Evolutionary conservation across 53 echinoderm and acorn worm species (phyloP), one percentile per base, ranked within the genome.

Genomic region (Holothuria scabra): DNA sequence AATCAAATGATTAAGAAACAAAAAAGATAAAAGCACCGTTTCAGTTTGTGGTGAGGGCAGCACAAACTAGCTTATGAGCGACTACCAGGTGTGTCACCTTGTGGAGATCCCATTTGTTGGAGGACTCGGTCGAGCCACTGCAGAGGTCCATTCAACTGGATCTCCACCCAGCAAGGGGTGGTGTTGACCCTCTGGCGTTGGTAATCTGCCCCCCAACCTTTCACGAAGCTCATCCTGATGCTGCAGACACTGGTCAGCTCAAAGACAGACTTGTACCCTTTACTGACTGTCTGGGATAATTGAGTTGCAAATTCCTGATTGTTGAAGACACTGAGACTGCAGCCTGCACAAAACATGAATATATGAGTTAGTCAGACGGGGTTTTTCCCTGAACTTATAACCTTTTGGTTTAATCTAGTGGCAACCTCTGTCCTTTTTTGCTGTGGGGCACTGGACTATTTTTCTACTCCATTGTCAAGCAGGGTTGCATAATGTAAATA

Each of bases 201-300:
- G 85, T 93, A 93, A 65, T 93, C 93, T 5, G 93, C 93, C 16
- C 93, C 93, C 93, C 93, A 93, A n/a, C 93, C 93, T 57, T 92
- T 92, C 35, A 92, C 92, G 44, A 92, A 92, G 60, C 92, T 92
- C 92, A 92, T 86, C 24, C 93, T 84, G 84, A 93, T 93, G 65
- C 87, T 93, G 87, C 93, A 93, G 84, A 93, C 90, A 22, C 90
- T 69, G 22, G 93, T 88, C 16, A 93, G 90, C 62, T 93, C 85
- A 81, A 90, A 90, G 74, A 93, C 93, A 13, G 93, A 85, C 49
- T 93, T 90, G 62, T 90, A 93, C 33, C 93, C 93, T 31, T 86
- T 60, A 56, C 90, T 90, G 83, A 93, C 93, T 1, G 93, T 90
- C 83, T 93, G 93, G 41, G 93, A 93, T 60, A 93, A 67, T 81